Evolutionary conservation across 2,113 vertebrate species (phyloP).

Genomic region (Propithecus coquereli): DNA sequence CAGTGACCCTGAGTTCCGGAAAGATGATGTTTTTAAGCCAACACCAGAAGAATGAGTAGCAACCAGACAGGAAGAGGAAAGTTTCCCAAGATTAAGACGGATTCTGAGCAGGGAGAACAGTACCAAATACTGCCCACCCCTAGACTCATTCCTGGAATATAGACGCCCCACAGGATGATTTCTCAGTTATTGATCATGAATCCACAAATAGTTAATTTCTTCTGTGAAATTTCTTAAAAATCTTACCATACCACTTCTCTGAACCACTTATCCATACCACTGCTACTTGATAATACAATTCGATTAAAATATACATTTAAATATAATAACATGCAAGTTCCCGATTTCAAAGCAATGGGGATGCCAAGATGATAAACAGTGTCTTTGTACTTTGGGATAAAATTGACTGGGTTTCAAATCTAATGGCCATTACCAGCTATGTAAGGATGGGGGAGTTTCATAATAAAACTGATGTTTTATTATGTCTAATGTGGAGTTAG

Average conservation of each 20-base stretch:
- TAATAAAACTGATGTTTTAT: too few species aligned
- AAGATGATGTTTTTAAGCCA: not conserved
- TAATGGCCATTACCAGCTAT: not conserved
- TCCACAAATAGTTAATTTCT: not conserved
- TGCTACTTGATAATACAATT: not conserved
- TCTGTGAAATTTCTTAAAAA: not conserved
- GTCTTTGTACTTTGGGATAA: not conserved
- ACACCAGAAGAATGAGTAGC: not conserved
- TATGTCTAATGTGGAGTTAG: not conserved
- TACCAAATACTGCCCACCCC: rapidly evolving
- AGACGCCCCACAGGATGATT: not conserved
- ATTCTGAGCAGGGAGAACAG: not conserved
- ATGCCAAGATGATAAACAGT: too few species aligned
- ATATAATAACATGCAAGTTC: not conserved
- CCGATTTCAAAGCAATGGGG: not conserved
- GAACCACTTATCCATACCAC: not conserved
- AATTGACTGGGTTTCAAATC: not conserved
- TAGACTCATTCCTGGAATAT: not conserved
- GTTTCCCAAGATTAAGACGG: not conserved
- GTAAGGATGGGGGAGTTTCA: not conserved
- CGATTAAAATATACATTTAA: not conserved
- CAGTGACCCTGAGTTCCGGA: not conserved
- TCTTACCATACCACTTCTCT: too few species aligned
- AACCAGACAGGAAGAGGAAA: not conserved
- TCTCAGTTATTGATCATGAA: not conserved